Percentiles rank a stretch among this genome's conserved stretches.
These are phyloP conservation scores for Guaruba guarouba DNA, from an alignment of 2,113 vertebrate species.

Conservation along the genomic window DNA sequence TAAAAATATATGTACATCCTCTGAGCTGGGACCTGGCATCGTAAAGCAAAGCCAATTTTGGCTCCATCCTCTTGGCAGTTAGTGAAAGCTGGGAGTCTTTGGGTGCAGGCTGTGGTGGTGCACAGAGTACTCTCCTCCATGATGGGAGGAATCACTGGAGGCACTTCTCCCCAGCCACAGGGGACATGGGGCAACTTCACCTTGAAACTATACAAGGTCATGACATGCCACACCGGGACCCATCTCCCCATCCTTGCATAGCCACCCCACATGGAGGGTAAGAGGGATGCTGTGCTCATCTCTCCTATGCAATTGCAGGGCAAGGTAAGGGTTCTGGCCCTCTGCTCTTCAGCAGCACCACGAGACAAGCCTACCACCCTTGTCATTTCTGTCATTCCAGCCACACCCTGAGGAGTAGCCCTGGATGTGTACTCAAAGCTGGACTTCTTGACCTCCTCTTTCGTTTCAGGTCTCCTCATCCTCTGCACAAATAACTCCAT, in stretches of 20 bases:
- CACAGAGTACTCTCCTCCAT: not conserved
- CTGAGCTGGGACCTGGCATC: not conserved
- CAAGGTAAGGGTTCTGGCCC: not conserved
- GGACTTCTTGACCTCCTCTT: not conserved
- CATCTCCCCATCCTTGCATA: not conserved
- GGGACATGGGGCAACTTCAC: not conserved
- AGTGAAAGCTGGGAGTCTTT: not conserved
- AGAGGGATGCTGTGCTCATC: not conserved
- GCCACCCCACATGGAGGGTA: not conserved
- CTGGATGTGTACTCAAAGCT: not conserved
- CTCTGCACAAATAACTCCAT: not conserved
- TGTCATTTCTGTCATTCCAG: constrained; percentile 28
- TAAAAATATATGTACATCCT: constrained; percentile 24
- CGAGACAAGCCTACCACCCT: not conserved
- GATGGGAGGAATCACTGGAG: not conserved
- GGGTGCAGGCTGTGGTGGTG: not conserved
- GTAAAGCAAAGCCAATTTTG: not conserved
- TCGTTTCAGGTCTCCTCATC: not conserved
- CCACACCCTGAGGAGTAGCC: not conserved
- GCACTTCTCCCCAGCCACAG: not conserved
- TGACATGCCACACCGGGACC: not conserved
- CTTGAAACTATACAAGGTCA: not conserved
- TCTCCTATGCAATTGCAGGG: not conserved
- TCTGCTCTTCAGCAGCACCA: not conserved
- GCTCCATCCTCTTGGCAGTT: not conserved